These are phyloP conservation scores for Vanessa cardui DNA, from an alignment of 2,888 invertebrate genomes.

Conservation along the genomic window DNA sequence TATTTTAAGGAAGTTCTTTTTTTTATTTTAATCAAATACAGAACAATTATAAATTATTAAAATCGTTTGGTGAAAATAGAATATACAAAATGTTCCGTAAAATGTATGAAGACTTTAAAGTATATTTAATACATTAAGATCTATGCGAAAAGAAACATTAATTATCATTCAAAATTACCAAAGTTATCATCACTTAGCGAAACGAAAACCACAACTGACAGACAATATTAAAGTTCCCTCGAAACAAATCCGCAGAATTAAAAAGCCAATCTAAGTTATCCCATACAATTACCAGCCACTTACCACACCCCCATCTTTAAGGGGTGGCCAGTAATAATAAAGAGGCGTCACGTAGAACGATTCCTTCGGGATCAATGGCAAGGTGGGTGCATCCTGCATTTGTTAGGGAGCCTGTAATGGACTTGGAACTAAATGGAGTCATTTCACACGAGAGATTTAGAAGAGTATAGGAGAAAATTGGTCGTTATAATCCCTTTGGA, in stretches of 20 bases:
- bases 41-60: too few species aligned
- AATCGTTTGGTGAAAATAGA: too few species aligned
- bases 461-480: conserved; percentile 32
- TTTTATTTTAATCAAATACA: neutral
- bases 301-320: conserved; percentile 67
- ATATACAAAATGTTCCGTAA: too few species aligned
- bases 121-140: too few species aligned
- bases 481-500: conserved; percentile 28
- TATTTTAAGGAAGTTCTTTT: neutral
- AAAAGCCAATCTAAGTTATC: conserved; percentile 81
- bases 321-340: conserved; percentile 61
- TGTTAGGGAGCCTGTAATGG: conserved; percentile 42
- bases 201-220: conserved; percentile 15
- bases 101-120: too few species aligned
- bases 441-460: conserved; percentile 31
- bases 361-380: conserved; percentile 53
- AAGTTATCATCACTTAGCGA: conserved; percentile 14
- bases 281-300: conserved; percentile 78
- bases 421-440: conserved; percentile 40
- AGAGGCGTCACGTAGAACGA: conserved; percentile 59
- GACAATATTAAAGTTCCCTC: conserved; percentile 34
- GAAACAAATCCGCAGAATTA: conserved; percentile 60
- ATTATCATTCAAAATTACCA: conserved; percentile 13
- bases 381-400: conserved; percentile 52
- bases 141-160: neutral